Percentiles rank a stretch among this genome's conserved stretches.
Evolutionary conservation across 2,113 vertebrate species (phyloP).

Genomic region (Thinocorus orbignyianus): DNA sequence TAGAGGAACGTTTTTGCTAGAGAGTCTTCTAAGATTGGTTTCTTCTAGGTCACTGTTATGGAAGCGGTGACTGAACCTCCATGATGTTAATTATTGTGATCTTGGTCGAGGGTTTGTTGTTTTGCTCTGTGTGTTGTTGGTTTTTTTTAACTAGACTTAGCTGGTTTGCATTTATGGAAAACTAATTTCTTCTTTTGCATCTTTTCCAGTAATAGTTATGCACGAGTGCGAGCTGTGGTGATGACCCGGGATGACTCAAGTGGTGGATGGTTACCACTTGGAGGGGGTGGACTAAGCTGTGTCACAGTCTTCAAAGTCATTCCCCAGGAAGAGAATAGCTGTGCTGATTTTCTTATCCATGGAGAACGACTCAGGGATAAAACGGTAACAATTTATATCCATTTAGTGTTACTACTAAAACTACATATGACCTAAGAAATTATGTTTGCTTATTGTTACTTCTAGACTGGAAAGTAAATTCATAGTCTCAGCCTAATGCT

Average conservation of each 20-base stretch:
- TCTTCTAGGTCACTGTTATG: background rate
- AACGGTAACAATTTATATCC: slow-evolving; percentile 82
- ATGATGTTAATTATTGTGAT: background rate
- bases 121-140: background rate
- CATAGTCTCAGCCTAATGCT: background rate
- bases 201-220: slow-evolving; percentile 93
- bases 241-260: slow-evolving; percentile 99
- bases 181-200: slow-evolving; percentile 64
- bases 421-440: background rate
- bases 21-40: background rate
- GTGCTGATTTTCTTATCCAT: slow-evolving; percentile 93
- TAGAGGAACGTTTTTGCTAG: background rate
- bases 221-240: slow-evolving; percentile 99
- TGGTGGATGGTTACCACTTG: slow-evolving; percentile 96
- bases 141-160: background rate
- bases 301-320: slow-evolving; percentile 95
- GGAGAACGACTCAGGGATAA: slow-evolving; percentile 99
- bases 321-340: slow-evolving; percentile 88
- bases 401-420: background rate
- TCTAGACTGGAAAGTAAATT: background rate
- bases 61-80: background rate
- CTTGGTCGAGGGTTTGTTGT: background rate
- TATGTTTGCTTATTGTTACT: background rate
- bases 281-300: slow-evolving; percentile 94
- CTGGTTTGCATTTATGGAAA: slow-evolving; percentile 63